These are phyloP conservation scores for Sympetrum striolatum DNA, from an alignment of 2,888 invertebrate genomes.

Conservation along the genomic window DNA sequence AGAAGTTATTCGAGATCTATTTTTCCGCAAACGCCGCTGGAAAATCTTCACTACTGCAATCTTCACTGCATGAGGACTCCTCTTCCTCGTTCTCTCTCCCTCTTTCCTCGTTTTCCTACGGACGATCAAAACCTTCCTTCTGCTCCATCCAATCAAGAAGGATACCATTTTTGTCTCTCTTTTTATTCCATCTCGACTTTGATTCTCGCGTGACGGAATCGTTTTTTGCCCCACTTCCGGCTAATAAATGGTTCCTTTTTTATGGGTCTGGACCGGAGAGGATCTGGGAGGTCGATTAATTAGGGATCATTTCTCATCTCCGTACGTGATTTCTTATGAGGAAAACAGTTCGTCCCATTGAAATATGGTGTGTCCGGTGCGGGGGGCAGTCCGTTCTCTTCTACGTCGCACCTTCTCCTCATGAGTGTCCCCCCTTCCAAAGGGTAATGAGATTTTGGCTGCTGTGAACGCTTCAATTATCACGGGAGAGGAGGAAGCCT, in stretches of 20 bases:
- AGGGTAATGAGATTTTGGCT: not conserved
- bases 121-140: not conserved
- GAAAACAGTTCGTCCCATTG: not conserved
- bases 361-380: not conserved
- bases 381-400: not conserved
- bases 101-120: not conserved
- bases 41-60: no score
- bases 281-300: not conserved
- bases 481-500: not conserved
- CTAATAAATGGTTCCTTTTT: constrained; percentile 18
- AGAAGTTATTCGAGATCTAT: no score
- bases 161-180: not conserved
- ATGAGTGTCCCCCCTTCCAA: no score
- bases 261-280: not conserved
- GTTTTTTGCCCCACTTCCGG: not conserved
- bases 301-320: not conserved
- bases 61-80: not conserved
- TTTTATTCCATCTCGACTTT: not conserved
- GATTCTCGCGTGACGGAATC: not conserved
- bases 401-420: not conserved
- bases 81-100: not conserved
- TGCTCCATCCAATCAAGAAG: not conserved
- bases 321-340: not conserved
- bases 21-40: no score
- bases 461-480: not conserved